phyloP scores from a whole-genome alignment of 2,888 invertebrate genomes.

The Nebria brevicollis region DNA sequence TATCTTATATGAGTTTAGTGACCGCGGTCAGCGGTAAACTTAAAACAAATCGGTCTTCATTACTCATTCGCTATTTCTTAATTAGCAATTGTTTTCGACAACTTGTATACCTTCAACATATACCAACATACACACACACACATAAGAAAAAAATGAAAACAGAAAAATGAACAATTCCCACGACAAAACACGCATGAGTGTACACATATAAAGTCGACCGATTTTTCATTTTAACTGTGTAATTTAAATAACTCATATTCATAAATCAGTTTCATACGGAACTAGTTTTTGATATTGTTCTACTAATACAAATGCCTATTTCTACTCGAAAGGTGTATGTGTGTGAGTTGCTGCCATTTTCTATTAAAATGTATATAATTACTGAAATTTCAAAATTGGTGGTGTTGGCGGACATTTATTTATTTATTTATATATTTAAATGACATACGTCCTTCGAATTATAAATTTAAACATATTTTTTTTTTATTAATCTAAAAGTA shows the following conservation, averaged over 20 bases:
- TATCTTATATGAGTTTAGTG: background rate
- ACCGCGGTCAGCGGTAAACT: background rate
- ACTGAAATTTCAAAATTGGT: background rate
- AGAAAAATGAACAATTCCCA: background rate
- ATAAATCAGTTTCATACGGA: background rate
- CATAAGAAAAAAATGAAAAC: background rate
- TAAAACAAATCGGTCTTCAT: background rate
- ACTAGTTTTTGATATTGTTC: background rate
- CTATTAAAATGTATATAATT: background rate
- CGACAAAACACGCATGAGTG: background rate
- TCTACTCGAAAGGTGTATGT: too few relatives aligned
- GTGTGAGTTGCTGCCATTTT: too few relatives aligned
- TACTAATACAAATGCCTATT: background rate
- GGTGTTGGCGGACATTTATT: background rate
- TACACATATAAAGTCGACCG: background rate
- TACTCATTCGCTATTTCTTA: slow-evolving; percentile 1
- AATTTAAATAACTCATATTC: background rate
- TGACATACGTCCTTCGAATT: background rate
- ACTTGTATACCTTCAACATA: background rate
- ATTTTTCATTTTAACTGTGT: background rate
- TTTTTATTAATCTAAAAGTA: background rate
- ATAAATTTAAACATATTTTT: background rate
- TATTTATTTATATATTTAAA: background rate
- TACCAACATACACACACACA: background rate
- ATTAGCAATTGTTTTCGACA: slow-evolving; percentile 1